Evolutionary conservation across 2,113 vertebrate genomes (phyloP).

Genomic region (Benitochromis conjunctus): DNA sequence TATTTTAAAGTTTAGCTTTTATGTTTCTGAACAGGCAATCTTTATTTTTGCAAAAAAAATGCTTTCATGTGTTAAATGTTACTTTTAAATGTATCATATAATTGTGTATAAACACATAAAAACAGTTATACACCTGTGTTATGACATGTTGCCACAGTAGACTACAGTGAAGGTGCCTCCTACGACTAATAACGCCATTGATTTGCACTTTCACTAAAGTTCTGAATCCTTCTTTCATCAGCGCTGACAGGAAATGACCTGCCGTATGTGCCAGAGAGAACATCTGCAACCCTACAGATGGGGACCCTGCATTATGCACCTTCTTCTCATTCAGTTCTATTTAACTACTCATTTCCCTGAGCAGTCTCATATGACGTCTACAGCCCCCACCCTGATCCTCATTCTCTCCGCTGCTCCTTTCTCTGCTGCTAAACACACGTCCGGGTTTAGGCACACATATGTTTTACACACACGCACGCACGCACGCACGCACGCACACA

Average conservation of each 20-base stretch:
- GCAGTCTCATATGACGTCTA: not conserved
- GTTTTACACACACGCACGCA: not conserved
- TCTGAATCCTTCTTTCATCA: not conserved
- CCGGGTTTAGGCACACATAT: not conserved
- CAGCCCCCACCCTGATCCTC: not conserved
- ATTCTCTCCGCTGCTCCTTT: not conserved
- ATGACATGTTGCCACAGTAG: not conserved
- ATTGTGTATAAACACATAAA: not conserved
- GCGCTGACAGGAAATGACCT: not conserved
- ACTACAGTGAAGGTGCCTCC: not conserved
- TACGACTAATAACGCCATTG: not conserved
- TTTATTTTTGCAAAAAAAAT: not conserved
- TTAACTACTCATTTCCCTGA: not conserved
- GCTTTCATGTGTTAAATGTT: not conserved
- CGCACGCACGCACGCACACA: not conserved
- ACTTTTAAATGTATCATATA: not conserved
- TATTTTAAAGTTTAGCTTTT: not conserved
- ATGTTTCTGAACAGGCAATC: not conserved
- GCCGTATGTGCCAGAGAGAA: not conserved
- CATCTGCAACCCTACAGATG: not conserved
- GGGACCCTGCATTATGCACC: not conserved
- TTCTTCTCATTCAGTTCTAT: not conserved
- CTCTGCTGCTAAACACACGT: not conserved
- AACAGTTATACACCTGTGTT: not conserved
- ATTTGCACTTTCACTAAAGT: not conserved